Evolutionary conservation across 2,113 vertebrate species (phyloP), one percentile per base, ranked within the genome.

Genomic region (Delphinapterus leucas): DNA sequence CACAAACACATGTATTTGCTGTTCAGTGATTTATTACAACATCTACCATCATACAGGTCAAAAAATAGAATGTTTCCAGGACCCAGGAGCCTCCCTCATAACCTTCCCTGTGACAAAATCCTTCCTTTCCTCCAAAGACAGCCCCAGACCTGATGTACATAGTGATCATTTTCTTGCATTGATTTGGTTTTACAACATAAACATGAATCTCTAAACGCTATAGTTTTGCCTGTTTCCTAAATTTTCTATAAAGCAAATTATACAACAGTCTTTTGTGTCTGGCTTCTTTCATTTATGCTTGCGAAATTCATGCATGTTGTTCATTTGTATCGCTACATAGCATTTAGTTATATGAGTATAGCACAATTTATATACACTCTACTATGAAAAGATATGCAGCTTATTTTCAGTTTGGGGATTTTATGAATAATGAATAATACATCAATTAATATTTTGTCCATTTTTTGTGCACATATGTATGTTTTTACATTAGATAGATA

Each of bases 191-290:
- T 65, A 21, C 23, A 4, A 73, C 3, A 3, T 33, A 83, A 82
- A 1, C 26, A 36, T 71, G 21, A 13, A 47, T 23, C 41, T 55
- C 81, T 90, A 41, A 74, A 60, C 11, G 28, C 15, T 83, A 26
- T 31, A 31, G 10, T 79, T 89, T 44, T 89, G 5, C 23, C 4
- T 73, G 0, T 68, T 88, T 71, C 49, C 28, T 88, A 84, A 73
- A 73, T 95, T 95, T 90, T 36, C 44, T 73, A 33, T 26, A 79
- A 63, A 80, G n/a, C 26, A 73, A 49, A 84, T 60, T 23, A 23
- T 31, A 28, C 0, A 82, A 13, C 14, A 33, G 18, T 49, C 5
- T 60, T 67, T 68, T 53, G 2, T 25, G 1, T 44, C 28, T 84
- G 61, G 20, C 53, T 80, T 88, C 31, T 67, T 41, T 76, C 33